These are phyloP conservation scores for Heteropelma amictum DNA, from an alignment of 2,888 invertebrate species.

Conservation along the genomic window DNA sequence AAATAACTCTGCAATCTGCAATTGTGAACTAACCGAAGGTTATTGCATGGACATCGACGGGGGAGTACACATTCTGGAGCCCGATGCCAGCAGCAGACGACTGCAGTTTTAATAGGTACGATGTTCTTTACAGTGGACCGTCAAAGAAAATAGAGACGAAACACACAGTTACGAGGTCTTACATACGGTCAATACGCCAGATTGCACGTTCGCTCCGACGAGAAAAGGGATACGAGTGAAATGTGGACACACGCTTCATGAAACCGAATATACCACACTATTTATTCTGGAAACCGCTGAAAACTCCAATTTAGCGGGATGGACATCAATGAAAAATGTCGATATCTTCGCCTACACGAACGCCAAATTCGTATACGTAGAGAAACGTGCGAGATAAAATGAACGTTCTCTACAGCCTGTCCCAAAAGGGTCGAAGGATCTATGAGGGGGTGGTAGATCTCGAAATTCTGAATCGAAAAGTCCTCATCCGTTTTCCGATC, in stretches of 20 bases:
- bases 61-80: conserved; percentile 48
- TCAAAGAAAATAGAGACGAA: conserved; percentile 5
- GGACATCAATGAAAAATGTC: conserved; percentile 22
- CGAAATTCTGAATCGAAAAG: no score
- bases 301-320: neutral
- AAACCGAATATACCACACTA: conserved; percentile 55
- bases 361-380: conserved; percentile 59
- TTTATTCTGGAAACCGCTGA: conserved; percentile 41
- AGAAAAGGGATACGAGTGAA: neutral
- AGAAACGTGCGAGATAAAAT: conserved; percentile 57
- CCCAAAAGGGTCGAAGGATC: no score
- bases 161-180: neutral
- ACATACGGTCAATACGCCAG: conserved; percentile 29
- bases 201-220: conserved; percentile 50
- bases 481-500: no score
- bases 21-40: conserved; percentile 15
- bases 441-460: no score
- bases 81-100: conserved; percentile 8
- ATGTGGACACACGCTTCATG: conserved; percentile 42
- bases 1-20: conserved; percentile 31
- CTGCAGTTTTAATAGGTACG: conserved; percentile 33
- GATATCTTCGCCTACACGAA: conserved; percentile 55
- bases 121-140: conserved; percentile 39
- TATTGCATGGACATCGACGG: conserved; percentile 43
- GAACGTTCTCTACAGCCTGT: no score